Conservation (phyloP, 2,797 vertebrate species). For the Acanthis flammea region DNA sequence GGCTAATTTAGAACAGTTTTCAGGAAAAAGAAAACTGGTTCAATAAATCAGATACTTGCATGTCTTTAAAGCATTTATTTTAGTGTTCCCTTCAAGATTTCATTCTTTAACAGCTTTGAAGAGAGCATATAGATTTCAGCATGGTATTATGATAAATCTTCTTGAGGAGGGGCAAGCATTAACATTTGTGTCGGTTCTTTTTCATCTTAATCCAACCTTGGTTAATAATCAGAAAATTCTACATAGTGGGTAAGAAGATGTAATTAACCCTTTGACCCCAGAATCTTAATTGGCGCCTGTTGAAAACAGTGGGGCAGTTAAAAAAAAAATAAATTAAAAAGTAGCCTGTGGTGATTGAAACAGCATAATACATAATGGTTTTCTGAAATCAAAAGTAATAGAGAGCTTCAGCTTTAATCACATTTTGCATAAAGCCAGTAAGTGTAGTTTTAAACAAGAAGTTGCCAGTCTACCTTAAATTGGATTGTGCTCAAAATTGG, state of each 20-base stretch:
- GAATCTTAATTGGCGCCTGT: constrained; percentile 84
- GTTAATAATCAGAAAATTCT: constrained; percentile 84
- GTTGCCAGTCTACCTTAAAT: constrained; percentile 36
- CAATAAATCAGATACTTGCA: constrained; percentile 64
- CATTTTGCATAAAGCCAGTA: constrained; percentile 45
- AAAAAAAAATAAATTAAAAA: constrained; percentile 63
- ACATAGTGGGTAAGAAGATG: constrained; percentile 86
- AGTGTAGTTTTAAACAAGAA: constrained; percentile 17
- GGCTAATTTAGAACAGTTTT: constrained; percentile 59
- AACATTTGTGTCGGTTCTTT: constrained; percentile 78
- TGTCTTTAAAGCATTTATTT: constrained; percentile 71
- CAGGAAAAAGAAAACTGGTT: constrained; percentile 64
- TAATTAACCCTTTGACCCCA: constrained; percentile 88
- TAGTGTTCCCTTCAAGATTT: constrained; percentile 71
- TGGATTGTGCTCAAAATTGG: neutral
- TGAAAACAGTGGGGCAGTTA: constrained; percentile 80
- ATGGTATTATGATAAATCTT: constrained; percentile 78
- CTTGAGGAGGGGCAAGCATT: constrained; percentile 74
- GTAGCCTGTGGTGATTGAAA: constrained; percentile 80
- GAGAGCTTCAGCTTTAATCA: constrained; percentile 70
- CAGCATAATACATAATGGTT: constrained; percentile 66
- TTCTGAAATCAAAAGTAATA: constrained; percentile 68
- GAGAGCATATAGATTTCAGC: constrained; percentile 73
- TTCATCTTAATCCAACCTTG: constrained; percentile 82
- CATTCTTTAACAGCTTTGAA: constrained; percentile 72